These are phyloP conservation scores for Drepana arcuata DNA, from an alignment of 1,140 invertebrate species.

Conservation along the genomic window DNA sequence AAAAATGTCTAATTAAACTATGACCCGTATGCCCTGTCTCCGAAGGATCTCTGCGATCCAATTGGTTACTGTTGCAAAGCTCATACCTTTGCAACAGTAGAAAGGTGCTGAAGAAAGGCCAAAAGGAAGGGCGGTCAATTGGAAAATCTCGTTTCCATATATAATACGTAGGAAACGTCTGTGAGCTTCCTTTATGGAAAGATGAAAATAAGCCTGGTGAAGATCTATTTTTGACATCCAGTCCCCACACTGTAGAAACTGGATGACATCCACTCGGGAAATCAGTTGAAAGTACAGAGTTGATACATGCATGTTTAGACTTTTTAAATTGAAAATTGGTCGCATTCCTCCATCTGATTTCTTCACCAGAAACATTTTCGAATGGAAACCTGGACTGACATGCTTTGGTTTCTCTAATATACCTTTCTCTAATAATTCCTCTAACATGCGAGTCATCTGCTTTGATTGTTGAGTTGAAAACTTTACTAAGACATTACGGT, in stretches of 20 bases:
- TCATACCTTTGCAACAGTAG: no score
- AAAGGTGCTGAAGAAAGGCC: conserved; percentile 19
- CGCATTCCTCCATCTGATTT: conserved; percentile 13
- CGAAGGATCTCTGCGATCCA: conserved; percentile 33
- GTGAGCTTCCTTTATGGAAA: conserved; percentile 14
- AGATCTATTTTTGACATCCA: conserved; percentile 23
- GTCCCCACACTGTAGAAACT: conserved; percentile 17
- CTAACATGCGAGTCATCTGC: no score
- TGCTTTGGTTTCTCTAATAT: no score
- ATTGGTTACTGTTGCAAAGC: conserved; percentile 25
- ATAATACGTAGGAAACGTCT: conserved; percentile 13
- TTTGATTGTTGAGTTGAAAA: no score
- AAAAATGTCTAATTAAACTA: conserved; percentile 29
- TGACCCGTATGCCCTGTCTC: conserved; percentile 15
- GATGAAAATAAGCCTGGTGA: conserved; percentile 49
- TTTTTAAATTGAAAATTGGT: conserved; percentile 32
- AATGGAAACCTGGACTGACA: conserved; percentile 39
- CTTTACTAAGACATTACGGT: no score
- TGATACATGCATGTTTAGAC: conserved; percentile 20
- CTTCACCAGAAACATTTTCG: conserved; percentile 28
- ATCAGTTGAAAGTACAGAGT: conserved; percentile 9
- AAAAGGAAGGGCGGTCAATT: conserved; percentile 17
- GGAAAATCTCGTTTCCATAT: conserved; percentile 12
- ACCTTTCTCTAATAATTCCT: no score
- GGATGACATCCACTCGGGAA: conserved; percentile 10